phyloP scores from a whole-genome alignment of 2,797 vertebrate species.

The Numenius phaeopus region DNA sequence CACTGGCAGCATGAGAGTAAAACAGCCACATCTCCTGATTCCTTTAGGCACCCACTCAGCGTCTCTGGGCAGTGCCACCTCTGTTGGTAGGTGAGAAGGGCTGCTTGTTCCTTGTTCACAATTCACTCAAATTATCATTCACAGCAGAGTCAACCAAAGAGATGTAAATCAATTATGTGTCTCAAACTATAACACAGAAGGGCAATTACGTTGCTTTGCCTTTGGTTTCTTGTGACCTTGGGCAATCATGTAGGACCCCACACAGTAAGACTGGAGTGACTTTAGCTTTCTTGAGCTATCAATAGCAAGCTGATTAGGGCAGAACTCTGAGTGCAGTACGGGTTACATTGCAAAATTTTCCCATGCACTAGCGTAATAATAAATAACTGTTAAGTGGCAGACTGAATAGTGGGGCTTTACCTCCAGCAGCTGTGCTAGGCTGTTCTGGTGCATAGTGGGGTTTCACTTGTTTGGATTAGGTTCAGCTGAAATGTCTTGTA shows the following conservation, averaged over 20 bases:
- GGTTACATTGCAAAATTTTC: background rate
- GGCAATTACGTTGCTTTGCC: background rate
- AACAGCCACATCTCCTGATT: background rate
- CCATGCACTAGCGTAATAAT: background rate
- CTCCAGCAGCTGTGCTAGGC: background rate
- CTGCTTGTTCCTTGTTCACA: background rate
- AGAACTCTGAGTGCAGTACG: background rate
- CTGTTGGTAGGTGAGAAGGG: background rate
- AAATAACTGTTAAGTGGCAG: background rate
- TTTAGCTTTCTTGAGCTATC: background rate
- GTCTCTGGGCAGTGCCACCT: background rate
- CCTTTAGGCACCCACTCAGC: background rate
- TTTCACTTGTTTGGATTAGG: background rate
- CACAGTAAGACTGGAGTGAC: background rate
- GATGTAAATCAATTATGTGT: background rate
- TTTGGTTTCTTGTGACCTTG: constrained; percentile 7
- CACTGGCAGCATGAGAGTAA: background rate
- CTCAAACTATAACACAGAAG: background rate
- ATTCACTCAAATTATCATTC: background rate
- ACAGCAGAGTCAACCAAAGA: background rate
- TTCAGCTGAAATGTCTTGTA: background rate
- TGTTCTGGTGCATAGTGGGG: background rate
- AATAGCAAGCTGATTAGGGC: background rate
- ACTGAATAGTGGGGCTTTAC: background rate
- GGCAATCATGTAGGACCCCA: background rate